Percentiles rank a stretch among this genome's conserved stretches.
Conservation (phyloP, 2,113 vertebrate species). For the Larimichthys polyactis region DNA sequence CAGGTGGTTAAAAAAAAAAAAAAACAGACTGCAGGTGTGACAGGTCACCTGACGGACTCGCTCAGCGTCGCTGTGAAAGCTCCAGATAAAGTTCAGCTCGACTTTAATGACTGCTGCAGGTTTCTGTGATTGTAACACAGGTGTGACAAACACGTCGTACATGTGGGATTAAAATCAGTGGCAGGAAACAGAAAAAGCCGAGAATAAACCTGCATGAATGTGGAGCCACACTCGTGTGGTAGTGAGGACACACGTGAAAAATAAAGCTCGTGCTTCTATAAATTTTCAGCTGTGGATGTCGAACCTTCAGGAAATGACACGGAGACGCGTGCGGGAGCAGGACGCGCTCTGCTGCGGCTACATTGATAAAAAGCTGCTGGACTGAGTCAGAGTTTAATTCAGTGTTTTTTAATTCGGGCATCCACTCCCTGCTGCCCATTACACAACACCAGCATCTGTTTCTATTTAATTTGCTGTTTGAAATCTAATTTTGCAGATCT, state of each 20-base stretch:
- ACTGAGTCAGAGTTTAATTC: conserved; percentile 1
- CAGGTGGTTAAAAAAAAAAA: not conserved
- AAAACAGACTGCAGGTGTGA: not conserved
- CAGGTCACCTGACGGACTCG: not conserved
- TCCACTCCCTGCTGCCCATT: conserved; percentile 46
- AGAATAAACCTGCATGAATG: conserved; percentile 45
- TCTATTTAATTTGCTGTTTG: conserved; percentile 65
- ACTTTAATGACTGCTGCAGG: conserved; percentile 1
- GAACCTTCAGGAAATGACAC: not conserved
- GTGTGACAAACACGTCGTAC: no score
- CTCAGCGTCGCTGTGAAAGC: not conserved
- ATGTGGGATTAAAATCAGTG: conserved; percentile 43
- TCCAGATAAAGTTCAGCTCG: no score
- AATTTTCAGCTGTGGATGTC: no score
- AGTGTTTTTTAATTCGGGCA: conserved; percentile 23
- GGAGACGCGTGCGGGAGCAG: not conserved
- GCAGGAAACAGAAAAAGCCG: conserved; percentile 16
- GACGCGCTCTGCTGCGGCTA: not conserved
- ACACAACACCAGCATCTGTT: conserved; percentile 58
- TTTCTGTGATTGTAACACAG: conserved; percentile 21
- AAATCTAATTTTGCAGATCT: conserved; percentile 70
- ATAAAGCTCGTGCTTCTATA: not conserved
- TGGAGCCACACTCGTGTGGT: conserved; percentile 17
- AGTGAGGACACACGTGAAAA: not conserved
- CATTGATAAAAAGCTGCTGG: conserved; percentile 9